Evolutionary conservation across 2,888 invertebrate genomes (phyloP), one percentile per base, ranked within the genome.

Genomic region (Penaeus monodon): DNA sequence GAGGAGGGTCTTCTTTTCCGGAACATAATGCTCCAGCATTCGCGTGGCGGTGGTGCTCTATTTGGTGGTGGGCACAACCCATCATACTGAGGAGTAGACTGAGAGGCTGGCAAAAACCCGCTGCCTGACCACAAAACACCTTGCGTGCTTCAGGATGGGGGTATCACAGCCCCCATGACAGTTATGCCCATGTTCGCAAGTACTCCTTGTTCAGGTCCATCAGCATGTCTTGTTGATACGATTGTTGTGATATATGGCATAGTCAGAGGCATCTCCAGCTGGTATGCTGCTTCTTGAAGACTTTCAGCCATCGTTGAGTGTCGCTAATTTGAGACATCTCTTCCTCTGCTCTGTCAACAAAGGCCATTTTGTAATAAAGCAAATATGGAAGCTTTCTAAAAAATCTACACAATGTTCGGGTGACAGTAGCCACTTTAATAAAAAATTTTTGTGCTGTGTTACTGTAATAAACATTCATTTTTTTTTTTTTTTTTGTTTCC

Each of bases 171-270:
- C 1, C 95, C 95, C 92, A 95, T 94, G 57, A 94, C 92, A 20
- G 94, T 94, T 63, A 98, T 96, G 0, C 97, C 97, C 97, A 98
- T 97, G 91, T 97, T 97, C 95, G 94, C 2, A 98, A 93, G 91
- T 97, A 96, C 91, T 97, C 97, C 91, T 97, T 97, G 91, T 95
- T 97, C 24, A 98, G 93, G 91, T 98, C 97, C 89, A 95, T 93
- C 83, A 98, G 92, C 97, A 97, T 97, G 91, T 96, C 96, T 90
- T 94, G 95, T 91, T 95, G 88, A 98, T 97, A 57, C 97, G 94
- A 92, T 98, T 96, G 91, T 97, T 96, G 0, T 95, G 95, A 92
- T 98, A 98, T 14, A 96, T 94, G 0, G 97, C 97, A 92, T 98
- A 97, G 87, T 95, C 95, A 0, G 96, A 96, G 0, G 96, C 95